These are phyloP conservation scores for Glaucidium brasilianum DNA, from an alignment of 2,113 vertebrate species.

Conservation along the genomic window DNA sequence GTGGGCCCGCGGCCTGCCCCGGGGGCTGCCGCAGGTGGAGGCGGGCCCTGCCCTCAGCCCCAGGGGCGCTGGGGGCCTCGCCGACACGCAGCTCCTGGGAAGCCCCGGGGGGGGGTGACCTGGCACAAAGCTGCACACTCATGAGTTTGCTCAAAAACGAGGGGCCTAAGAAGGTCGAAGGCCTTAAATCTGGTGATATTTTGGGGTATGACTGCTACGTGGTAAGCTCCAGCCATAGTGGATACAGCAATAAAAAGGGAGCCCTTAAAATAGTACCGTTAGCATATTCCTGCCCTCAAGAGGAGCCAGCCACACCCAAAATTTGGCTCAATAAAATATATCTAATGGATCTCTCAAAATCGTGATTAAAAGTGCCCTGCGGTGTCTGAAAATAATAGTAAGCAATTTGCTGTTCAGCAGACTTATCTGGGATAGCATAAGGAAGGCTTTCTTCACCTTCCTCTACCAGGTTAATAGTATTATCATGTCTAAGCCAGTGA, in stretches of 20 bases:
- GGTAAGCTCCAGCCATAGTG: fast-evolving
- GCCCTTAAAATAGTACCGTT: fast-evolving
- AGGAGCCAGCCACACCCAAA: too few relatives aligned
- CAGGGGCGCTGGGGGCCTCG: not conserved
- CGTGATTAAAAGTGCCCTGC: not conserved
- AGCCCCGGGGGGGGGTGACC: not conserved
- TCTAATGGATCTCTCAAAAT: not conserved
- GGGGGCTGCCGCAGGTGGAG: not conserved
- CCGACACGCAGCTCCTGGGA: not conserved
- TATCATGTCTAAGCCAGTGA: not conserved
- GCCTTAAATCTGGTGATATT: not conserved
- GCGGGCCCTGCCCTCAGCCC: not conserved
- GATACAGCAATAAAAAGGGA: not conserved
- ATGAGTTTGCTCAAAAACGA: not conserved
- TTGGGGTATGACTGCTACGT: not conserved
- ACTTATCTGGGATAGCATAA: not conserved
- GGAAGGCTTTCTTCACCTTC: not conserved
- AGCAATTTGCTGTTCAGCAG: not conserved
- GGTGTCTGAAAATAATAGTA: not conserved
- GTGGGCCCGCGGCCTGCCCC: not conserved
- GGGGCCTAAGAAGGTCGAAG: not conserved
- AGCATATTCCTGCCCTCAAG: not conserved
- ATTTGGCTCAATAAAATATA: not conserved
- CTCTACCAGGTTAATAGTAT: not conserved
- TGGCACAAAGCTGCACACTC: fast-evolving